Evolutionary conservation across 2,797 vertebrate genomes (phyloP).

Genomic region (Petrocephalus sullivani): DNA sequence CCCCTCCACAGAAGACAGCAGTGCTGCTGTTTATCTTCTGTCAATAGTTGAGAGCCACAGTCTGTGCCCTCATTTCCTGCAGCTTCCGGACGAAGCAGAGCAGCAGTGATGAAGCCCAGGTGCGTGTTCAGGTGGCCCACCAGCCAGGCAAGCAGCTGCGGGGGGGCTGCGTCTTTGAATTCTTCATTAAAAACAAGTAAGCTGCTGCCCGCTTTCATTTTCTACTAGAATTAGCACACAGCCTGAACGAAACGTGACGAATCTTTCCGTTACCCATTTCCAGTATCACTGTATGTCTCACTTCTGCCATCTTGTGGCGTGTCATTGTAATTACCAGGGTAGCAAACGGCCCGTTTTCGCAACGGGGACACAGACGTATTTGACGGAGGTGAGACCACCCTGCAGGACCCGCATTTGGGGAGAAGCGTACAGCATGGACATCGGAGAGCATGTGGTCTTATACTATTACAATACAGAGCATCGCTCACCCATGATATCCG

Average conservation of each 20-base stretch:
- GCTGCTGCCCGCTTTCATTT: background rate
- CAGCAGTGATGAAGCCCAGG: background rate
- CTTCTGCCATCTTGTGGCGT: constrained; percentile 6
- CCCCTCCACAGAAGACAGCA: background rate
- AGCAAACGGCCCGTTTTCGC: background rate
- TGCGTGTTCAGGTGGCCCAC: background rate
- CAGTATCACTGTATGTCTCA: background rate
- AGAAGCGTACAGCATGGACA: background rate
- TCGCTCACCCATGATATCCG: background rate
- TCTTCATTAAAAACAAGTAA: background rate
- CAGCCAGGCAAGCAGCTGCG: background rate
- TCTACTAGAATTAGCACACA: background rate
- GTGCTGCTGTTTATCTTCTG: background rate
- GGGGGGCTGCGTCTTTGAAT: background rate
- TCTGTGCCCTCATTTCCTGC: background rate
- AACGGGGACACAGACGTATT: background rate
- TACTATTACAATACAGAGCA: background rate
- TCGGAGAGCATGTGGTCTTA: background rate
- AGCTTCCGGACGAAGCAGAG: background rate
- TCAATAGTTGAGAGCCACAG: background rate
- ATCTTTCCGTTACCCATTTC: background rate
- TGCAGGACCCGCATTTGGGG: background rate
- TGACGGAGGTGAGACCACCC: background rate
- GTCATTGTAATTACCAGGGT: background rate
- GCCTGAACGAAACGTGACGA: background rate